Percentiles rank a stretch among this genome's conserved stretches.
Evolutionary conservation across 1,140 invertebrate species (phyloP).

Genomic region (Cotesia chilonis): DNA sequence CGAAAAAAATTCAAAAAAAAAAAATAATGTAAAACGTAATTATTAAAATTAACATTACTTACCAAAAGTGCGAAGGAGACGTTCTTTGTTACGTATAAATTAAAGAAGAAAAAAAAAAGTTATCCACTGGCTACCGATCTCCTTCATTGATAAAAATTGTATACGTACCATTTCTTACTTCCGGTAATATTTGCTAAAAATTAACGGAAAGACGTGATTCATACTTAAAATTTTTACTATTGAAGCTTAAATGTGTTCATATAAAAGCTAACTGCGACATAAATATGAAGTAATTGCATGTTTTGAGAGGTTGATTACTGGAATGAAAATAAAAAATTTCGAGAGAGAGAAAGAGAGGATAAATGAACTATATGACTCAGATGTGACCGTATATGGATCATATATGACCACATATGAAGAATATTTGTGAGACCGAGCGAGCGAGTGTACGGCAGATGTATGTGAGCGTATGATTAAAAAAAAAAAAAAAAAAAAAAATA

Average conservation of each 20-base stretch:
- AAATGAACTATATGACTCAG: neutral
- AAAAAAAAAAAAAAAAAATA: constrained; percentile 31
- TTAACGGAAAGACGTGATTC: constrained; percentile 45
- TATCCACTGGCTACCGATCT: constrained; percentile 48
- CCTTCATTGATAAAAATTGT: constrained; percentile 17
- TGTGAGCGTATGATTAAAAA: constrained; percentile 5
- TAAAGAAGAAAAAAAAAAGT: constrained; percentile 43
- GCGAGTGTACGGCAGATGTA: constrained; percentile 37
- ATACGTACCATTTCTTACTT: constrained; percentile 48
- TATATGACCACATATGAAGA: neutral
- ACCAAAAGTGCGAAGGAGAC: constrained; percentile 24
- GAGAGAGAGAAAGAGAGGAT: constrained; percentile 33
- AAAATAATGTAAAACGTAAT: constrained; percentile 25
- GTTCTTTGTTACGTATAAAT: constrained; percentile 30
- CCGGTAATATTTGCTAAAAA: constrained; percentile 35
- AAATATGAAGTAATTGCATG: no score
- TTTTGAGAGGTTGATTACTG: constrained; percentile 35
- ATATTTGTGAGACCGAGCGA: constrained; percentile 32
- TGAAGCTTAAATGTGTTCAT: constrained; percentile 57
- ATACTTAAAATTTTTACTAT: constrained; percentile 57
- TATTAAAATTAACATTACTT: constrained; percentile 14
- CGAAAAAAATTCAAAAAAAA: constrained; percentile 49
- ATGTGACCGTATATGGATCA: no score
- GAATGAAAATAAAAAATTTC: constrained; percentile 44
- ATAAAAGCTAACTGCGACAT: no score